Conservation (phyloP, 1,140 invertebrate species). For the Musca domestica region DNA sequence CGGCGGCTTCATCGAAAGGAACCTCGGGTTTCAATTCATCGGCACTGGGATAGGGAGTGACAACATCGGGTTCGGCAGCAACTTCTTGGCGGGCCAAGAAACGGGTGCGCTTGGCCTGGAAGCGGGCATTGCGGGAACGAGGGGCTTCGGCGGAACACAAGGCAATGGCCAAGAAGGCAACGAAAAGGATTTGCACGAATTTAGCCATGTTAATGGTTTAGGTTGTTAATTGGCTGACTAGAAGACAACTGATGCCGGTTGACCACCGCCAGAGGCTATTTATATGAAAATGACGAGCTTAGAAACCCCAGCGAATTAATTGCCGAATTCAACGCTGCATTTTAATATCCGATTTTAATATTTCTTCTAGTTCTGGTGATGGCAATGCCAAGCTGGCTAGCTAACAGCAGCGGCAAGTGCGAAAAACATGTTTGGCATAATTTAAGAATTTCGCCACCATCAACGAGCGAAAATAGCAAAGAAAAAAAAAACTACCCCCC, state of each 20-base stretch:
- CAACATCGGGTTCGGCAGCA: conserved; percentile 34
- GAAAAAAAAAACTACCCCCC: too few relatives aligned
- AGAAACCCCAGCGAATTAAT: too few relatives aligned
- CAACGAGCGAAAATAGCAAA: too few relatives aligned
- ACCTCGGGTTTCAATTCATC: conserved; percentile 49
- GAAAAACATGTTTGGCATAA: too few relatives aligned
- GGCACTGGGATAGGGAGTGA: conserved; percentile 47
- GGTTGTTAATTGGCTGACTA: neutral
- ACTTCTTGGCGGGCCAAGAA: conserved; percentile 43
- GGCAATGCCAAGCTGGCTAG: too few relatives aligned
- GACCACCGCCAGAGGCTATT: neutral
- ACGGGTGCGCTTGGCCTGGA: conserved; percentile 28
- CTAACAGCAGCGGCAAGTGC: too few relatives aligned
- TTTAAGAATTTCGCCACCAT: too few relatives aligned
- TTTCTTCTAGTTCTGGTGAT: too few relatives aligned
- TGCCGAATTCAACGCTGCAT: too few relatives aligned
- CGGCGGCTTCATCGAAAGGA: conserved; percentile 44
- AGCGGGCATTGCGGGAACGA: conserved; percentile 10
- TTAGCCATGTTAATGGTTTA: conserved; percentile 17
- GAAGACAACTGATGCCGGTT: neutral
- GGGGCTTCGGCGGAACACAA: conserved; percentile 25
- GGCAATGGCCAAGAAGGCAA: conserved; percentile 18
- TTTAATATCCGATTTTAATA: too few relatives aligned
- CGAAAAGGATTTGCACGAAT: conserved; percentile 25
- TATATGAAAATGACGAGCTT: neutral